Base-by-base conservation (phyloP, 1,140 invertebrate species). In the Aradophagus sp. region DNA sequence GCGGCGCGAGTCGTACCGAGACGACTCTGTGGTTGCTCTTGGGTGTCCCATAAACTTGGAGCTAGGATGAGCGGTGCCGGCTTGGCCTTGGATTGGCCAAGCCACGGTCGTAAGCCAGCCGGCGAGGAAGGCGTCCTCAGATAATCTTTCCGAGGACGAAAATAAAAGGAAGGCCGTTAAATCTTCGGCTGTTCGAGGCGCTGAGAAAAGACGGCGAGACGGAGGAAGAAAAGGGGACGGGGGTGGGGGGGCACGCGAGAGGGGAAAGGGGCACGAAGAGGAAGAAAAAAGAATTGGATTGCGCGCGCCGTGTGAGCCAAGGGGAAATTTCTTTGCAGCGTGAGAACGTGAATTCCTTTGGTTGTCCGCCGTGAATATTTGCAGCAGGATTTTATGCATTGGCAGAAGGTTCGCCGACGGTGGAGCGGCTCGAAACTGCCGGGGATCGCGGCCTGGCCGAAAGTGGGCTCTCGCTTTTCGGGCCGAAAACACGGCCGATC, bases 261-360 rank as follows among this genome's bases (percentile, higher is more conserved):
- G 19, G 32, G 23, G 62, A n/a, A n/a, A n/a, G n/a, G n/a, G n/a
- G n/a, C n/a, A 67, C 34, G 34, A 8, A 52, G 53, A 20, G 38
- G 42, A 26, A 52, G 10, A 16, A 52, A 63, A 63, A 50, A 62
- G 47, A 63, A 66, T 61, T 61, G 47, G 68, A 55, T 65, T 59
- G 53, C 53, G 55, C 53, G 55, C 68, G 29, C 14, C 36, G 68
- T 52, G 68, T 44, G 42, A 47, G 39, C 23, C 53, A 45, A 66
- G 63, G 39, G 44, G 38, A 62, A 47, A 50, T 34, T 56, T 65
- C 56, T 42, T 45, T 65, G 34, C 62, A 73, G 76, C 80, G 80
- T 82, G 78, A 80, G 77, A 79, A 82, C 74, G 69, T 67, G 67
- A 55, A 68, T 76, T 73, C 74, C 74, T 76, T 75, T 70, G 74